Conservation (phyloP, 2,113 vertebrate genomes). For the Carassius auratus region DNA sequence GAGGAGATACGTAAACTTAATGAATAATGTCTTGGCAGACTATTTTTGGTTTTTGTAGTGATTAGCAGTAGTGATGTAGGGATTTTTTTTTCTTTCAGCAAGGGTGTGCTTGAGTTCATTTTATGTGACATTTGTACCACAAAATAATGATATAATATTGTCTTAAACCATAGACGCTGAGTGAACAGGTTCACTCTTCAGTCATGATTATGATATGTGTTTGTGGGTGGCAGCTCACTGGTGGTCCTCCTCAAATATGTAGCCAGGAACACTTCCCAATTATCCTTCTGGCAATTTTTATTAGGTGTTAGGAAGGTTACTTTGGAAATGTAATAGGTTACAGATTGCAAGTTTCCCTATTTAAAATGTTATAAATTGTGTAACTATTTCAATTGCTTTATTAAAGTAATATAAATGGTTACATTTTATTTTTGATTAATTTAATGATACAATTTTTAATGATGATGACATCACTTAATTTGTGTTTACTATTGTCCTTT, state of each 20-base stretch:
- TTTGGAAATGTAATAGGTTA: too few relatives aligned
- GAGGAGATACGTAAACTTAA: background rate
- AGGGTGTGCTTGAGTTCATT: background rate
- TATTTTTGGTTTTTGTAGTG: background rate
- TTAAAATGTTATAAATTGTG: too few relatives aligned
- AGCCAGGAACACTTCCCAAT: background rate
- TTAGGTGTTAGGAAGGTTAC: too few relatives aligned
- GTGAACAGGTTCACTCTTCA: conserved; percentile 16
- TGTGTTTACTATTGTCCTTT: too few relatives aligned
- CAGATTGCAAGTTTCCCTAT: too few relatives aligned
- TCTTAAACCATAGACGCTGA: background rate
- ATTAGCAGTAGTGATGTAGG: too few relatives aligned
- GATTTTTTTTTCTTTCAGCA: background rate
- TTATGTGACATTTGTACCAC: conserved; percentile 3
- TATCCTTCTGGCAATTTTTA: background rate
- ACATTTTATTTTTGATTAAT: too few relatives aligned
- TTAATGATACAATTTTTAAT: too few relatives aligned
- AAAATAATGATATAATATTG: conserved; percentile 3
- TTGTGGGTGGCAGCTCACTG: conserved; percentile 34
- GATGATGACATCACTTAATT: too few relatives aligned
- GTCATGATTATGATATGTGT: background rate
- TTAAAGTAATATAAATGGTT: too few relatives aligned
- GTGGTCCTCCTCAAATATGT: conserved; percentile 33
- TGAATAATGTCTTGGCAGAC: background rate
- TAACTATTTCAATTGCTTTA: too few relatives aligned